These are phyloP conservation scores for Pituophis catenifer DNA, from an alignment of 2,113 vertebrate species.

Conservation along the genomic window DNA sequence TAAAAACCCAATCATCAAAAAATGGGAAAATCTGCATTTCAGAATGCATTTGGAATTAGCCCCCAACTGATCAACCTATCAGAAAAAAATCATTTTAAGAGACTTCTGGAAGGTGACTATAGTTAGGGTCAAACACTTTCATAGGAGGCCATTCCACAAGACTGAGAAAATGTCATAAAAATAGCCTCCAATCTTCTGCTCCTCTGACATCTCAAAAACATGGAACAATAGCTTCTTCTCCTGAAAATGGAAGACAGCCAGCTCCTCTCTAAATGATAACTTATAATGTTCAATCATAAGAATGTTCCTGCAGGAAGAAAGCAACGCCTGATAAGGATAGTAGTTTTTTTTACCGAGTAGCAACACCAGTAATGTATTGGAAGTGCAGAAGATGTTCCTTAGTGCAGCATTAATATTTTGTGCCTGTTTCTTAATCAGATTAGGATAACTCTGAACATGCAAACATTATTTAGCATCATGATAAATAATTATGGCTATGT, in stretches of 20 bases:
- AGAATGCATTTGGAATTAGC: not conserved
- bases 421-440: not conserved
- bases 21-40: not conserved
- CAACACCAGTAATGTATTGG: not conserved
- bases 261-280: not conserved
- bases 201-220: too few relatives aligned
- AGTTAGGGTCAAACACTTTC: not conserved
- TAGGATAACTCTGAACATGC: not conserved
- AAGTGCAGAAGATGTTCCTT: not conserved
- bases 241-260: too few relatives aligned
- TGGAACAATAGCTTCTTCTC: too few relatives aligned
- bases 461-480: not conserved
- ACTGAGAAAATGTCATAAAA: not conserved
- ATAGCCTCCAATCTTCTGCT: too few relatives aligned
- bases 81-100: not conserved
- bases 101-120: not conserved
- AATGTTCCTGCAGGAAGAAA: not conserved
- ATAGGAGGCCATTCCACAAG: not conserved
- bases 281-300: not conserved
- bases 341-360: not conserved
- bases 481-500: not conserved
- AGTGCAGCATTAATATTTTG: not conserved
- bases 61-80: not conserved
- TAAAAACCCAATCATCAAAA: not conserved
- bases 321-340: not conserved